Base-by-base conservation (phyloP, 2,888 invertebrate species). In the Harpalus rubripes region DNA sequence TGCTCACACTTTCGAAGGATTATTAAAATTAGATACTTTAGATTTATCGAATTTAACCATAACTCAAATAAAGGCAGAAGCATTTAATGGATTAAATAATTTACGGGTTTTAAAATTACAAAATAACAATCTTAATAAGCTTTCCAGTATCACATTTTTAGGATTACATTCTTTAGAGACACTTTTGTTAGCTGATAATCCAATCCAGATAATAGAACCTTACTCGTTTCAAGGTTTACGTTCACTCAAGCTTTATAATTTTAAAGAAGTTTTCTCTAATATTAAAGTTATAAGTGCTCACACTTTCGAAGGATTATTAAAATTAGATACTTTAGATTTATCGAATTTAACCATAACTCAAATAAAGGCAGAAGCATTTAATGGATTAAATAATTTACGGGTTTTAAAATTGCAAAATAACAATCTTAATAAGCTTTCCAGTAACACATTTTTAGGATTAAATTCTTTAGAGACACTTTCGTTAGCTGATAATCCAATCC, bases 361-460 rank as follows among this genome's bases (percentile, higher is more conserved):
- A 32, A n/a, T 65, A n/a, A 10, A 65, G 32, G 8, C 7, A 44
- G 8, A 44, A 5, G 10, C 44, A 44, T 44, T 10, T 44, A 44
- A 44, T 10, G 44, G 44, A 1, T 44, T 44, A 44, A 5, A 44
- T 10, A 44, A 44, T 44, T 44, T 44, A 44, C 1, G 44, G 7
- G 10, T 10, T 5, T 44, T 44, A 10, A 10, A 44, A 10, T 44
- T 44, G 4, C 44, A 44, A 44, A 44, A 44, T 44, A 44, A 44
- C 4, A 44, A 44, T 10, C 1, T 44, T 2, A 10, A 1, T 44
- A 10, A 7, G 4, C 44, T 44, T 44, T 10, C 1, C 1, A 65
- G 32, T n/a, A 26, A 65, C n/a, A n/a, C 39, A n/a, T 65, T 65
- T 32, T 2, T 32, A 65, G 65, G 65, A 1, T 65, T 65, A 4